Base-by-base conservation (phyloP, 2,113 vertebrate species). In the Chamaetylas fuelleborni region DNA sequence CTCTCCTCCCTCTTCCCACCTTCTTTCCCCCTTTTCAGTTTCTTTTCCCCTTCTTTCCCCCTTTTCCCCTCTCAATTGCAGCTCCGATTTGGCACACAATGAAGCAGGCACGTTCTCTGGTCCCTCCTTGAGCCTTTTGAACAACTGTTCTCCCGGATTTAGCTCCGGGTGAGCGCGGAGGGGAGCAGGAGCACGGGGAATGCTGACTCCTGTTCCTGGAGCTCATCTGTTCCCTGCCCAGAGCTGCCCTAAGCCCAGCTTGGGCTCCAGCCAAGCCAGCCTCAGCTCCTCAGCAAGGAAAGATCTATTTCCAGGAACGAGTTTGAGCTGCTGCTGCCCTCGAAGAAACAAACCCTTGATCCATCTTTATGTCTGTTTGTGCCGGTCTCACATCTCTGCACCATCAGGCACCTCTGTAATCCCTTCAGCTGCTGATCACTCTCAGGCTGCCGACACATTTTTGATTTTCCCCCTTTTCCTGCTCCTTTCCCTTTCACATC, bases 101-200 rank as follows among this genome's bases (percentile, higher is more conserved):
- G 0, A 24, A 40, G 40, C 73, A 47, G 67, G 12, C 48, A 26
- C 58, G 14, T 58, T 77, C 81, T 34, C 76, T 14, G 20, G 13
- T 61, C 20, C 26, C n/a, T 47, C 54, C 51, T 16, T 87, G 95
- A 92, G 83, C 14, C 25, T 61, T 87, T 2, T 4, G 65, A 92
- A 73, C 79, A 95, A 74, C 88, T 95, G 79, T 6, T 43, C 28
- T 51, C 33, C 88, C 25, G 83, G 65, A 62, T 93, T 95, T 79
- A 86, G 81, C 90, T 70, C 47, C 2, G 71, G 45, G 22, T 53
- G 72, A 91, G 53, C 77, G 48, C 12, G 2, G 74, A 34, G 58
- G 6, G 73, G 47, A 92, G 78, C 10, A 0, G 73, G 51, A 92
- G 71, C 10, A 0, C 40, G 10, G 26, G 66, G 38, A 71, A 33